Conservation (phyloP, 2,888 invertebrate species). For the Elmis aenea region DNA sequence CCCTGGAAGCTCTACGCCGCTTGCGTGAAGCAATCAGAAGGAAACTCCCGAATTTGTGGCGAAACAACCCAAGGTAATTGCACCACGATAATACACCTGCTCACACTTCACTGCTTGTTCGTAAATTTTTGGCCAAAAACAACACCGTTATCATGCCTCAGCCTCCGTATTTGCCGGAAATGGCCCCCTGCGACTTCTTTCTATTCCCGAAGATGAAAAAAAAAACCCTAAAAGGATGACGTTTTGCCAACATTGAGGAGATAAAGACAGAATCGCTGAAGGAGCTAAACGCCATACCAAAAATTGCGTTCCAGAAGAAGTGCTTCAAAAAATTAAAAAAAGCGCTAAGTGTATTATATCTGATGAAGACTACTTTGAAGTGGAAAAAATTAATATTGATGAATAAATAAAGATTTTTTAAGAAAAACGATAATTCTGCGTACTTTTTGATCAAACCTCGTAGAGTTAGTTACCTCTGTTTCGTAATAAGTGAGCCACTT, state of each 20-base stretch:
- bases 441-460: no score
- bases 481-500: no score
- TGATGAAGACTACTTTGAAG: no score
- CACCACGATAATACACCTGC: constrained; percentile 23
- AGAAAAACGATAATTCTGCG: no score
- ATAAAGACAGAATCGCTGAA: no score
- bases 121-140: constrained; percentile 7
- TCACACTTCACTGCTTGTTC: constrained; percentile 15
- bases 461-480: no score
- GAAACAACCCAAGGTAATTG: constrained; percentile 18
- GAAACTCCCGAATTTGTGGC: constrained; percentile 20
- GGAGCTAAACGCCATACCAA: no score
- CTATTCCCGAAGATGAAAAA: constrained; percentile 11
- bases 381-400: no score
- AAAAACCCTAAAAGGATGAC: constrained; percentile 17
- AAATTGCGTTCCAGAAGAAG: no score
- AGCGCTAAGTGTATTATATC: no score
- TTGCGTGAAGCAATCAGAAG: constrained; percentile 22
- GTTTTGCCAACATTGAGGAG: constrained; percentile 15
- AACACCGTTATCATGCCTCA: constrained; percentile 15
- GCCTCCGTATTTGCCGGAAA: constrained; percentile 21
- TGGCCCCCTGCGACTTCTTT: constrained; percentile 18
- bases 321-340: no score
- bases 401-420: no score
- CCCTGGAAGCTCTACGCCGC: constrained; percentile 23